A percentile compares a stretch with the other conserved stretches of the same genome.
phyloP scores from a whole-genome alignment of 2,797 vertebrate species.

The Vultur gryphus region DNA sequence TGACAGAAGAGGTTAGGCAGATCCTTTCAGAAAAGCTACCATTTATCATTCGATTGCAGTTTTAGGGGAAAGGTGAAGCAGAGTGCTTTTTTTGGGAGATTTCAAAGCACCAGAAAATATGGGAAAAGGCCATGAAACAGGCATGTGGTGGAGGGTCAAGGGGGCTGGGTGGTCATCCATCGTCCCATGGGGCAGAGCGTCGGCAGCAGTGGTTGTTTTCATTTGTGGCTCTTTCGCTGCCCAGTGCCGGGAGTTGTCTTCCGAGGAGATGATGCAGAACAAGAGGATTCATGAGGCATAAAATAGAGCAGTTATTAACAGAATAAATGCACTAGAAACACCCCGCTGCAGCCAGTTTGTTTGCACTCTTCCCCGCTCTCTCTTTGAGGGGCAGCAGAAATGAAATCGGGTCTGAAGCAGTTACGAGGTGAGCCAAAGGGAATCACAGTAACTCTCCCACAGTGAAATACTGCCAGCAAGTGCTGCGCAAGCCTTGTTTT shows the following conservation, averaged over 20 bases:
- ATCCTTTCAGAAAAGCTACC: neutral
- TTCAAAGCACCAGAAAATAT: neutral
- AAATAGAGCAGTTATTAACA: neutral
- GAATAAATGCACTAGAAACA: fast-evolving
- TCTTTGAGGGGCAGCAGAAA: neutral
- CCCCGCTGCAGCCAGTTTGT: neutral
- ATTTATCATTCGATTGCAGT: fast-evolving
- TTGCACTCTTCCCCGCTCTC: neutral
- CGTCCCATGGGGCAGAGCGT: neutral
- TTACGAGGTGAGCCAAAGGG: neutral
- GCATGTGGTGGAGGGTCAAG: fast-evolving
- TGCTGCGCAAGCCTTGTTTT: neutral
- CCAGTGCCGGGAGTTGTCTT: neutral
- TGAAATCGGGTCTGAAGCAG: neutral
- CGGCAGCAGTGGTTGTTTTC: neutral
- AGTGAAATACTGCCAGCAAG: neutral
- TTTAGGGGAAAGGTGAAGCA: neutral
- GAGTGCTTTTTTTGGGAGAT: neutral
- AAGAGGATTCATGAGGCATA: neutral
- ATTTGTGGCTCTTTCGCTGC: neutral
- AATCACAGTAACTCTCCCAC: neutral
- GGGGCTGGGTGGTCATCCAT: fast-evolving
- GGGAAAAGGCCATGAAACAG: neutral
- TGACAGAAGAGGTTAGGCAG: neutral
- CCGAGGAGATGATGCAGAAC: neutral